phyloP scores from a whole-genome alignment of 2,888 invertebrate species.

The Herminia tarsipennalis region DNA sequence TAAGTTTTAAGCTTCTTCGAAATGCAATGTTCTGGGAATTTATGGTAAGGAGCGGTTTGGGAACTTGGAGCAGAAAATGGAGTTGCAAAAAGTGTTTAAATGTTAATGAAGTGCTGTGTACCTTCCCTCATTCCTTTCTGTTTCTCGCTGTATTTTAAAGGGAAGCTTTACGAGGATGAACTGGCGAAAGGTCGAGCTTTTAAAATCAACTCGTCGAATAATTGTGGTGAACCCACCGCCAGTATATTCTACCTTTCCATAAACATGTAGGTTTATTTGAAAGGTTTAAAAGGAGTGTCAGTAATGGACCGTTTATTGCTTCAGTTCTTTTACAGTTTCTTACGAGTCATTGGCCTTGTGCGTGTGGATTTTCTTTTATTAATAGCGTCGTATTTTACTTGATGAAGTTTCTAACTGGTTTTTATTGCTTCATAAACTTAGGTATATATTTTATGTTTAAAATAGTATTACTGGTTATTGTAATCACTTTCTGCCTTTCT shows the following conservation, averaged over 20 bases:
- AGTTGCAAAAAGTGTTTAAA: slow-evolving; percentile 11
- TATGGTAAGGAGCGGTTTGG: slow-evolving; percentile 7
- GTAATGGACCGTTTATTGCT: slow-evolving; percentile 8
- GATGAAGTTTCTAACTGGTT: too few relatives aligned
- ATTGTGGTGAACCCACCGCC: slow-evolving; percentile 5
- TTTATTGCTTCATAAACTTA: too few relatives aligned
- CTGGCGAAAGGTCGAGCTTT: slow-evolving; percentile 7
- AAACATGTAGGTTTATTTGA: slow-evolving; percentile 8
- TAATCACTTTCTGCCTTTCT: too few relatives aligned
- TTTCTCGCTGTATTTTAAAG: slow-evolving; percentile 9
- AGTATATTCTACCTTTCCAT: slow-evolving; percentile 4
- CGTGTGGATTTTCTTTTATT: neutral
- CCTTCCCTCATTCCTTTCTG: slow-evolving; percentile 2
- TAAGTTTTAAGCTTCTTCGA: slow-evolving; percentile 7
- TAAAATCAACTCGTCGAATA: slow-evolving; percentile 13
- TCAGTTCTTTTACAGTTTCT: slow-evolving; percentile 1
- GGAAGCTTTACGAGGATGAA: slow-evolving; percentile 2
- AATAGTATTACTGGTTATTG: too few relatives aligned
- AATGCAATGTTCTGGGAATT: slow-evolving; percentile 9
- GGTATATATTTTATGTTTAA: too few relatives aligned
- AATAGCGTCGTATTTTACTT: neutral
- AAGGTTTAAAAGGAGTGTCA: slow-evolving; percentile 1
- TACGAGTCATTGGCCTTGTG: neutral
- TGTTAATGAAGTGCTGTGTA: slow-evolving; percentile 11
- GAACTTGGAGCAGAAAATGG: slow-evolving; percentile 4